Percentiles rank a stretch among this genome's conserved stretches.
Evolutionary conservation across 2,797 vertebrate species (phyloP).

Genomic region (Enteromius trimaculatus): DNA sequence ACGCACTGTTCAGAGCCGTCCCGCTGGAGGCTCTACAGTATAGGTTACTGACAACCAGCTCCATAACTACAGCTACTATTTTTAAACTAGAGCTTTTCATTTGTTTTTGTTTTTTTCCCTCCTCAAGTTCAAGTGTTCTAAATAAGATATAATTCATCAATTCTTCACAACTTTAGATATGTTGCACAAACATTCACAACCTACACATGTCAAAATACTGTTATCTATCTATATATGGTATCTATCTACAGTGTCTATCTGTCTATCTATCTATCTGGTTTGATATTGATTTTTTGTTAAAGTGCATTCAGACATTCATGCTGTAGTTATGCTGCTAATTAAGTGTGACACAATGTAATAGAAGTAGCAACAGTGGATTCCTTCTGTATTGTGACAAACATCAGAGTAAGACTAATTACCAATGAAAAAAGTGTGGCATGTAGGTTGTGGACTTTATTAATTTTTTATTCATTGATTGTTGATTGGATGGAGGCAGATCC

Average conservation of each 20-base stretch:
- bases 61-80: no score
- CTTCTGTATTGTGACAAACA: background rate
- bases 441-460: background rate
- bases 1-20: no score
- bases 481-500: background rate
- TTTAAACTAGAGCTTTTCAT: no score
- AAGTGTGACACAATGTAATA: background rate
- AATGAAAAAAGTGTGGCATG: no score
- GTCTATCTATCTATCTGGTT: no score
- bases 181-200: background rate
- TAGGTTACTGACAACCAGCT: no score
- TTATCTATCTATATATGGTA: no score
- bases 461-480: background rate
- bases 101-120: background rate
- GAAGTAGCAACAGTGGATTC: background rate
- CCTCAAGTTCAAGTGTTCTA: background rate
- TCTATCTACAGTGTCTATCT: no score
- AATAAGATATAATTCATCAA: background rate
- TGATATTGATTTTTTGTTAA: no score
- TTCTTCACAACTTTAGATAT: background rate
- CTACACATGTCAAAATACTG: background rate
- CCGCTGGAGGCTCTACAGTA: no score
- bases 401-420: background rate
- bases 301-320: no score
- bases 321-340: no score